Evolutionary conservation across 2,113 vertebrate genomes (phyloP).

Genomic region (Cariama cristata): DNA sequence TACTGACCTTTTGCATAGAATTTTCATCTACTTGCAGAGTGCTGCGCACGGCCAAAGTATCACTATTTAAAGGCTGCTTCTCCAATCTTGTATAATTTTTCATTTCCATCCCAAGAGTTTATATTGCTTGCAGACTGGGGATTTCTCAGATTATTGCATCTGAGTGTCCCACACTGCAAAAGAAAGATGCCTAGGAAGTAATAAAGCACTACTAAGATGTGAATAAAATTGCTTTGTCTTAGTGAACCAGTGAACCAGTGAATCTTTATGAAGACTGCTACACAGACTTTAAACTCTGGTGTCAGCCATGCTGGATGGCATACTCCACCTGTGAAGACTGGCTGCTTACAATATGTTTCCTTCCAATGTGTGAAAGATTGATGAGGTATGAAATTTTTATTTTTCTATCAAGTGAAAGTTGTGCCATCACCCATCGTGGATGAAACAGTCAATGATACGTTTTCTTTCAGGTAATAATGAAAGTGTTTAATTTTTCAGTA

Average conservation of each 20-base stretch:
- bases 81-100: neutral
- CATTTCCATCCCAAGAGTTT: neutral
- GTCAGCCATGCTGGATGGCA: neutral
- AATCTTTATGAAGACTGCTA: neutral
- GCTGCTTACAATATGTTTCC: neutral
- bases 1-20: neutral
- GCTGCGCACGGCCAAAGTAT: rapidly evolving
- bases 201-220: neutral
- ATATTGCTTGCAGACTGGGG: neutral
- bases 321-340: neutral
- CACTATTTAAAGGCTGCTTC: neutral
- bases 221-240: neutral
- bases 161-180: neutral
- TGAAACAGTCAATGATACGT: neutral
- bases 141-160: neutral
- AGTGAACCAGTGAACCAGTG: neutral
- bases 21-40: neutral
- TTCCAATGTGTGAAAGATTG: neutral
- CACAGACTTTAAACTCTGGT: neutral
- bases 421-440: neutral
- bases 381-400: neutral
- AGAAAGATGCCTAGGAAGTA: neutral
- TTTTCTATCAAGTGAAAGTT: neutral
- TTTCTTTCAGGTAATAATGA: neutral
- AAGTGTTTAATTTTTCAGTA: slow-evolving; percentile 13